Base-by-base conservation (phyloP, 2,797 vertebrate species). In the Nyctalus aviator region DNA sequence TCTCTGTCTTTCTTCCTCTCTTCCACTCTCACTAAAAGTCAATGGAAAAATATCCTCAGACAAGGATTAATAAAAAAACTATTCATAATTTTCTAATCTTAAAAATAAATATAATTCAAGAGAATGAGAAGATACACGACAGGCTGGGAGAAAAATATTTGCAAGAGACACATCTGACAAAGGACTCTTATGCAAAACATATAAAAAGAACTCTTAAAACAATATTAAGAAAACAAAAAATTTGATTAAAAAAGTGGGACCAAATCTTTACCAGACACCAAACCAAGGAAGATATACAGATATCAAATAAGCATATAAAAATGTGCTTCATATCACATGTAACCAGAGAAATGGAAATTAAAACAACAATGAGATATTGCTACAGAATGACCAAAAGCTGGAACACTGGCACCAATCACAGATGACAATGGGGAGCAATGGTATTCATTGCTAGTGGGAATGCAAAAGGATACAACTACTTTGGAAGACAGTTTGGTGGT, bases 61-160 rank as follows among this genome's bases (percentile, higher is more conserved):
- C 57, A 13, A 59, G 57, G 57, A 59, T 27, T 59, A 59, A 59
- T 25, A 59, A 59, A 59, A 64, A 64, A n/a, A 64, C 27, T 64
- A 7, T 78, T 86, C 8, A n/a, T 79, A 72, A 44, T 85, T 86
- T 95, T 92, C 50, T 77, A 27, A 91, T 81, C 30, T 75, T 86
- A 20, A 94, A 91, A 57, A 25, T 20, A 91, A 94, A n/a, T 27
- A 46, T 17, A 25, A 5, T 66, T 85, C 30, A 57, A 83, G 23
- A 68, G 25, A 76, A 68, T 48, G 48, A 68, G 37, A 88, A 73
- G 91, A 59, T 8, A 81, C 37, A 13, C 14, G 23, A 59, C 41
- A 72, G 50, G 35, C 3, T 37, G 48, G 48, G 79, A 88, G 15
- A 37, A 35, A 82, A 76, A 88, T 82, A 68, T n/a, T 57, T 27